Base-by-base conservation (phyloP, 2,888 invertebrate genomes). In the Zaprionus lineosus region DNA sequence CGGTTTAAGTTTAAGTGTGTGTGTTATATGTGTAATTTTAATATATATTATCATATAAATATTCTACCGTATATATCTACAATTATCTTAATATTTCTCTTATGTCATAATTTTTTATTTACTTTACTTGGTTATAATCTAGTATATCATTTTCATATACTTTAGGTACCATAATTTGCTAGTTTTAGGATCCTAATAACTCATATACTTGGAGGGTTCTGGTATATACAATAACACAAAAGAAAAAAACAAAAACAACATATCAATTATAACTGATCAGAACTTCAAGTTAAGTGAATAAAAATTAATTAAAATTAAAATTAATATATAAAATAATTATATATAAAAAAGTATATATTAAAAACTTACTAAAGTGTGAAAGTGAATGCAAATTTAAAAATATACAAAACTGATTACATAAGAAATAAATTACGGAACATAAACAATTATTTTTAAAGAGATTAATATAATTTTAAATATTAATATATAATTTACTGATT, bases 51-150 rank as follows among this genome's bases (percentile, higher is more conserved):
- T 47, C 31, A 36, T 56, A 58, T 65, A 61, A 63, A 67, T 71
- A 63, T 71, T 59, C 77, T 77, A 77, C 79, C 79, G 61, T 83
- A 79, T 65, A 81, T 79, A 79, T 79, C 84, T 79, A 79, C 84
- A 78, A 40, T 74, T 79, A 75, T 73, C 31, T 50, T 41, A 60
- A 56, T 75, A 56, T 34, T 66, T 53, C 40, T 58, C 34, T 18
- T 56, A 46, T 29, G 36, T n/a, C n/a, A 2, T 31, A 29, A 33
- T 15, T 43, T 18, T 8, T 14, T 24, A 5, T 44, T 7, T 43
- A 28, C 19, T 46, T 37, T 43, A 50, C 47, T 52, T 51, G 66
- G 36, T 71, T 61, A 37, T 11, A 28, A 6, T 39, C n/a, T n/a
- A n/a, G n/a, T 46, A 48, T 37, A 52, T 59, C 56, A 53, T 53